Conservation (phyloP, 2,888 invertebrate species). For the Lasioglossum villosulum region DNA sequence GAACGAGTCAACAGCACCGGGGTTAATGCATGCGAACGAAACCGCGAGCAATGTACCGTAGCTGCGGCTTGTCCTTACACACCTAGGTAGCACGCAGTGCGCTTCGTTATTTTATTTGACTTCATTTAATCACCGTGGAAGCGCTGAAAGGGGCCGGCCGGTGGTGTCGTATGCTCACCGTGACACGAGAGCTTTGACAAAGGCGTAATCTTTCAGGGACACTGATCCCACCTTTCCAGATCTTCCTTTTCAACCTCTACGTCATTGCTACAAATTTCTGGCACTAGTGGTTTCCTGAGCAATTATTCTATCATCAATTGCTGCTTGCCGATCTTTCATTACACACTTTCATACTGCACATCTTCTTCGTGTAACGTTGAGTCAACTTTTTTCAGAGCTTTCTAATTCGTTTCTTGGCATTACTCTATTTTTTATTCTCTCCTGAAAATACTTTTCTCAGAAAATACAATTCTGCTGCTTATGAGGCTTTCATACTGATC, state of each 20-base stretch:
- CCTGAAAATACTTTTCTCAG: no score
- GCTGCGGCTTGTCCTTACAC: conserved; percentile 21
- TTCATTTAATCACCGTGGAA: conserved; percentile 64
- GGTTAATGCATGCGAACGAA: conserved; percentile 31
- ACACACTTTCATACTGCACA: no score
- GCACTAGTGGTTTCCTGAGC: no score
- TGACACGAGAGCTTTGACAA: conserved; percentile 43
- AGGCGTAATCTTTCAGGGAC: conserved; percentile 57
- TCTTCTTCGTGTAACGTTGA: no score
- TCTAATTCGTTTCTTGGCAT: no score
- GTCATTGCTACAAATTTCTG: not conserved
- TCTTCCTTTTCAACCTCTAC: no score
- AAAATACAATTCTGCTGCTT: no score
- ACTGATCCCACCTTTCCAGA: not conserved
- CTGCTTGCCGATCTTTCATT: no score
- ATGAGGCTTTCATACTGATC: no score
- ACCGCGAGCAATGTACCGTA: conserved; percentile 30
- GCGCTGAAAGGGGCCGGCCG: conserved; percentile 37
- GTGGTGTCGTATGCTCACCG: conserved; percentile 54
- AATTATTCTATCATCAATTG: no score
- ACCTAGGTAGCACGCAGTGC: conserved; percentile 36
- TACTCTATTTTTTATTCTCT: no score
- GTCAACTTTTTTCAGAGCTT: no score
- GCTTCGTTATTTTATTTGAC: conserved; percentile 64
- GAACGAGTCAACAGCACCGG: not conserved